These are phyloP conservation scores for Celastrina argiolus DNA, from an alignment of 2,888 invertebrate genomes.

Conservation along the genomic window DNA sequence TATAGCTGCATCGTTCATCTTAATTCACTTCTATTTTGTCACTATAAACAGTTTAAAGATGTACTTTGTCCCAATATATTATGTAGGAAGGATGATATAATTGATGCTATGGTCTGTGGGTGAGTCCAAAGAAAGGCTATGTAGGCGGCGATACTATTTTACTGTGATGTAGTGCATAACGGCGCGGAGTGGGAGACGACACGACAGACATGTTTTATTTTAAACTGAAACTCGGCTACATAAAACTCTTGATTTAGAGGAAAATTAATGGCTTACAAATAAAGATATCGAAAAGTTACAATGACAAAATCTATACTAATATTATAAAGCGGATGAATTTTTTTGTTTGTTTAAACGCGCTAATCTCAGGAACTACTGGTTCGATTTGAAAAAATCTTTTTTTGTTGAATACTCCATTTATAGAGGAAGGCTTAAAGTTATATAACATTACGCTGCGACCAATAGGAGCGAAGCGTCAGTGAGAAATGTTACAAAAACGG, in stretches of 20 bases:
- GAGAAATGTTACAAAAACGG: too few relatives aligned
- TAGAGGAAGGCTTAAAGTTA: too few relatives aligned
- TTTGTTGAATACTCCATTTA: too few relatives aligned
- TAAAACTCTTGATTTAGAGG: background rate
- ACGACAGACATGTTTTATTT: conserved; percentile 24
- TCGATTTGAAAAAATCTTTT: too few relatives aligned
- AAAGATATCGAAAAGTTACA: background rate
- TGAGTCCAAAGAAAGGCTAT: conserved; percentile 43
- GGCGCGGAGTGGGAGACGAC: conserved; percentile 37
- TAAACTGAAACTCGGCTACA: background rate
- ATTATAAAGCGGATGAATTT: too few relatives aligned
- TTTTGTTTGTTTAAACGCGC: too few relatives aligned
- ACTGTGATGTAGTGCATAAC: conserved; percentile 39
- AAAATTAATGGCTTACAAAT: background rate
- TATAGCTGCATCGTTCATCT: too few relatives aligned
- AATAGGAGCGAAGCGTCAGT: too few relatives aligned
- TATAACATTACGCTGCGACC: too few relatives aligned
- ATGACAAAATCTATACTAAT: background rate
- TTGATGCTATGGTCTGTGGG: conserved; percentile 35
- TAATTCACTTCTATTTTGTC: background rate
- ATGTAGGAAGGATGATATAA: background rate
- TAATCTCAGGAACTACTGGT: too few relatives aligned
- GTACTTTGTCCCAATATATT: background rate
- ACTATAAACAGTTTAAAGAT: background rate
- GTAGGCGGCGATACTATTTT: conserved; percentile 45